Evolutionary conservation across 2,888 invertebrate species (phyloP).

Genomic region (Frankliniella fusca): DNA sequence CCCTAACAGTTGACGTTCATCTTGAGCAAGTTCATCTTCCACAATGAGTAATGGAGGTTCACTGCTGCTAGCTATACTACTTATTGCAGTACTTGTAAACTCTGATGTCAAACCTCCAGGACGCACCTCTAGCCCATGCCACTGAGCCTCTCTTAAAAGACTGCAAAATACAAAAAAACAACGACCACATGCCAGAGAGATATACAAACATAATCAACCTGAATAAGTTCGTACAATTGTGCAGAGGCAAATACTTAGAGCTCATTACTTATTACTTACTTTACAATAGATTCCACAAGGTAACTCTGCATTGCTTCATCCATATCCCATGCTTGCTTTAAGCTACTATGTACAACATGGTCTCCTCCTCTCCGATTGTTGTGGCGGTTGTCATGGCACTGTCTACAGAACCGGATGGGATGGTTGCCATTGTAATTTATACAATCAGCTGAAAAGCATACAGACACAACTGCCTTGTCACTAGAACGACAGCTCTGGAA

Average conservation of each 20-base stretch:
- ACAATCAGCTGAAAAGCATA: slow-evolving; percentile 96
- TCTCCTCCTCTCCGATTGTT: slow-evolving; percentile 81
- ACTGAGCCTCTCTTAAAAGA: slow-evolving; percentile 87
- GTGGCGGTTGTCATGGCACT: slow-evolving; percentile 84
- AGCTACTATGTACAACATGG: slow-evolving; percentile 84
- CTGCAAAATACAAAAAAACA: slow-evolving; percentile 46
- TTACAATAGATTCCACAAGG: slow-evolving; percentile 90
- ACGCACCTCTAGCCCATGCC: background rate
- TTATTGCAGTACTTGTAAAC: slow-evolving; percentile 3
- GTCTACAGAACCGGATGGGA: slow-evolving; percentile 88
- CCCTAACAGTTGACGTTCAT: slow-evolving; percentile 84
- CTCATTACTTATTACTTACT: slow-evolving; percentile 51
- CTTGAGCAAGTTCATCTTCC: slow-evolving; percentile 67
- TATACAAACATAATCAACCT: background rate
- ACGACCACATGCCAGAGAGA: background rate
- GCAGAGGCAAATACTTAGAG: background rate
- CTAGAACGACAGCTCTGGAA: slow-evolving; percentile 82
- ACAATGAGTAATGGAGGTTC: slow-evolving; percentile 40
- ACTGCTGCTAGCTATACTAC: slow-evolving; percentile 35
- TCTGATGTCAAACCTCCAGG: background rate
- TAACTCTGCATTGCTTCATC: slow-evolving; percentile 83
- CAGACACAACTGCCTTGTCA: slow-evolving; percentile 88
- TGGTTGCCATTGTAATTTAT: slow-evolving; percentile 94
- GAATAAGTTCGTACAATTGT: slow-evolving; percentile 32
- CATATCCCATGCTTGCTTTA: slow-evolving; percentile 85